Evolutionary conservation across 1,140 invertebrate species (phyloP).

Genomic region (Calephelis virginiensis): DNA sequence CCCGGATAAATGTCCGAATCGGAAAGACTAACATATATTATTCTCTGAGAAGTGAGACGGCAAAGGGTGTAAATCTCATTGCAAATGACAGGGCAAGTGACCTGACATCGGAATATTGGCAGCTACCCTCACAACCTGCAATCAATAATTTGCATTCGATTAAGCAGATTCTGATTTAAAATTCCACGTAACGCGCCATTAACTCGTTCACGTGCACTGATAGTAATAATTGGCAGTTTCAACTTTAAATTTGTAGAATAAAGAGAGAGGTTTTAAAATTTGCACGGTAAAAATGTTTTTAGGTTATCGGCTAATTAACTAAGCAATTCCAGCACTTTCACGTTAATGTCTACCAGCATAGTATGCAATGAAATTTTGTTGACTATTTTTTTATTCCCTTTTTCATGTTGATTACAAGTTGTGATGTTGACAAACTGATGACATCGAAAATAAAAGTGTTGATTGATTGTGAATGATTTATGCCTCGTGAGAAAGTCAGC

Average conservation of each 20-base stretch:
- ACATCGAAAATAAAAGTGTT: too few relatives aligned
- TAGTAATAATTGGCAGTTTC: constrained; percentile 26
- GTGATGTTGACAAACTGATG: too few relatives aligned
- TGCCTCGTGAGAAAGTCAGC: too few relatives aligned
- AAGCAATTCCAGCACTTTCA: too few relatives aligned
- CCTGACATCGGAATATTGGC: constrained; percentile 22
- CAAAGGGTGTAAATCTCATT: constrained; percentile 60
- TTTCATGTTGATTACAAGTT: too few relatives aligned
- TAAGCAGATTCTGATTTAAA: constrained; percentile 33
- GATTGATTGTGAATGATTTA: too few relatives aligned
- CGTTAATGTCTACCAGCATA: too few relatives aligned
- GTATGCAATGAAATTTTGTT: too few relatives aligned
- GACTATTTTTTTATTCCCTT: too few relatives aligned
- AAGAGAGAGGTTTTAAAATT: background rate
- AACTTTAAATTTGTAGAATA: constrained; percentile 1
- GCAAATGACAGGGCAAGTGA: constrained; percentile 61
- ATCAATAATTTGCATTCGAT: constrained; percentile 51
- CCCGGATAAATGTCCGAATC: constrained; percentile 14
- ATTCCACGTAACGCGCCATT: constrained; percentile 32
- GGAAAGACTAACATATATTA: constrained; percentile 14
- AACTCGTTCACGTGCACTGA: constrained; percentile 26
- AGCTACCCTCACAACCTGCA: constrained; percentile 12
- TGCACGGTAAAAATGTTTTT: too few relatives aligned
- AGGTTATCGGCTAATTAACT: too few relatives aligned
- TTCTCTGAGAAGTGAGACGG: constrained; percentile 34